A percentile compares a stretch with the other conserved stretches of the same genome.
phyloP scores from a whole-genome alignment of 53 echinoderm and acorn worm species.

The Apostichopus leukothele region DNA sequence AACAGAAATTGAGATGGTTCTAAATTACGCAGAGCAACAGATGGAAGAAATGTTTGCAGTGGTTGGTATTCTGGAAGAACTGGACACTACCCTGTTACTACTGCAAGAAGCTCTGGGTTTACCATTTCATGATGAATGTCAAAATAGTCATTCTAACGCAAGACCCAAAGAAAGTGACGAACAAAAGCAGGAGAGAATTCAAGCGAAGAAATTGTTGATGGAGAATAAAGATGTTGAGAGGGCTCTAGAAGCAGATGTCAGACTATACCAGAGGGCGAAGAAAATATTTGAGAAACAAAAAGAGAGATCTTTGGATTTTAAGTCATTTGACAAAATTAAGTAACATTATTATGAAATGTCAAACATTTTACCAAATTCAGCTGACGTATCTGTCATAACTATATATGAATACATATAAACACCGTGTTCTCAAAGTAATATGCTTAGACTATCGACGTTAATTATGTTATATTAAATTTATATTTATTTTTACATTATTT shows the following conservation, averaged over 20 bases:
- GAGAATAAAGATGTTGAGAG: background rate
- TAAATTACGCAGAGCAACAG: background rate
- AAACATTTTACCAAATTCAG: no score
- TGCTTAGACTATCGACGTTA: no score
- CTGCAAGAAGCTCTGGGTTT: constrained; percentile 21
- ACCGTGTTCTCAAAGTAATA: no score
- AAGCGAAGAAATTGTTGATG: background rate
- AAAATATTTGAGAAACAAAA: constrained; percentile 19
- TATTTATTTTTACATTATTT: no score
- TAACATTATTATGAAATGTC: no score
- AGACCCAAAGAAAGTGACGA: background rate
- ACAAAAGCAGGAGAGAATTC: background rate
- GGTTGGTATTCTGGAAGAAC: constrained; percentile 5
- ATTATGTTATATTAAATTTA: no score
- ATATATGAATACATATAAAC: no score
- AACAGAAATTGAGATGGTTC: background rate
- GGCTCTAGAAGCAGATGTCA: background rate
- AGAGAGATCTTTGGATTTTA: background rate
- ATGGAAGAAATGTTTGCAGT: constrained; percentile 14
- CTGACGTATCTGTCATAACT: no score
- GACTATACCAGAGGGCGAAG: constrained; percentile 8
- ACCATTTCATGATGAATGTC: constrained; percentile 16
- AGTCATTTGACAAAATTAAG: no score
- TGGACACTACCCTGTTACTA: background rate
- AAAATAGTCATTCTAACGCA: background rate